Base-by-base conservation (phyloP, 2,888 invertebrate genomes). In the Apamea epomidion region DNA sequence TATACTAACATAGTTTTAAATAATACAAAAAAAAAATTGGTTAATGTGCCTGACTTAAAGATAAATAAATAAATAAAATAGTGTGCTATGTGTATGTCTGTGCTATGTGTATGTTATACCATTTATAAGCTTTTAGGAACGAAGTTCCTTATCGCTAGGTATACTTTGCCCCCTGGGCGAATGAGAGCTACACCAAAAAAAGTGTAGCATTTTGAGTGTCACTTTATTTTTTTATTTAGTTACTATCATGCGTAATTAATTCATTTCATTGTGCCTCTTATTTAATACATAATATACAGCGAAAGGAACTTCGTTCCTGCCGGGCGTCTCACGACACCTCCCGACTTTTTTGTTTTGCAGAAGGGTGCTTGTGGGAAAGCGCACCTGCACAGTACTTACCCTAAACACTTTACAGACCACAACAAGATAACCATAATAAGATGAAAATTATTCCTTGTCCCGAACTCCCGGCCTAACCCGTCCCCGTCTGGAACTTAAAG, bases 401-500 rank as follows among this genome's bases (percentile, higher is more conserved):
- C 21, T 12, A 48, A n/a, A 45, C 51, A 54, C 58, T 60, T 60
- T 60, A 14, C 25, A 78, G 25, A 54, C 78, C 45, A 83, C 42
- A 21, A 68, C 54, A 67, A 16, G 75, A 75, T 65, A 65, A 48
- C 68, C 78, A 54, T 75, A 83, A 77, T 68, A 74, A 60, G 60
- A 83, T 75, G 48, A 73, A 72, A 73, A 71, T 74, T 75, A 86
- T 72, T 78, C 48, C 54, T 29, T 25, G 65, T 45, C 32, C 76
- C 80, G 45, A 74, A 65, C 88, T 91, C 88, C 81, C 64, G 76
- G 79, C 42, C 81, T 77, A 83, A 72, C 78, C 70, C 78, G 65
- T 76, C 81, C 74, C 78, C 84, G 78, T 81, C 83, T 84, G 67
- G 77, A 91, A 91, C 87, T 91, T 91, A 83, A 89, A 91, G 91